Conservation (phyloP, 2,888 invertebrate species). For the Melipona bicolor region DNA sequence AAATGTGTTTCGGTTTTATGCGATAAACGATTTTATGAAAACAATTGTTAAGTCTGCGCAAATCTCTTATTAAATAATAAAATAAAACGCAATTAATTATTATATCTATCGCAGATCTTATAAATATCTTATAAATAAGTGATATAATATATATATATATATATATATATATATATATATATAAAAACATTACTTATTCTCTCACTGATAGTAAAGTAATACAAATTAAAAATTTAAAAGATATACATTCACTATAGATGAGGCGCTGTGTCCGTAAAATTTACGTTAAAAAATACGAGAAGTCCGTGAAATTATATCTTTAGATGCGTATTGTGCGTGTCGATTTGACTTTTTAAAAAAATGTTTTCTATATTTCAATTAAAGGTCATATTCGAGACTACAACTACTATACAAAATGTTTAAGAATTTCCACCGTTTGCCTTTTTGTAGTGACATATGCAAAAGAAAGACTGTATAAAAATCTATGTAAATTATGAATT, state of each 20-base stretch:
- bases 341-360: slow-evolving; percentile 8
- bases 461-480: neutral
- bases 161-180: no score
- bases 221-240: slow-evolving; percentile 48
- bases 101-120: slow-evolving; percentile 34
- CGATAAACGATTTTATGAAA: neutral
- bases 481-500: neutral
- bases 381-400: neutral
- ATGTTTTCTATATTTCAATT: neutral
- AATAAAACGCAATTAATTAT: slow-evolving; percentile 26
- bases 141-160: neutral
- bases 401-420: slow-evolving; percentile 31
- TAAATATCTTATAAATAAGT: slow-evolving; percentile 42
- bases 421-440: slow-evolving; percentile 31
- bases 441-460: neutral
- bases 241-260: slow-evolving; percentile 13
- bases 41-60: slow-evolving; percentile 11
- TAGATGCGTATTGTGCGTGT: slow-evolving; percentile 46
- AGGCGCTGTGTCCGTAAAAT: slow-evolving; percentile 22
- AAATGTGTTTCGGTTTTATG: slow-evolving; percentile 1
- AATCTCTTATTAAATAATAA: slow-evolving; percentile 47
- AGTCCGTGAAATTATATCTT: slow-evolving; percentile 19
- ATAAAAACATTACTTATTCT: slow-evolving; percentile 36
- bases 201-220: slow-evolving; percentile 44
- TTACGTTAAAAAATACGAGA: slow-evolving; percentile 24